Base-by-base conservation (phyloP, 2,888 invertebrate species). In the Lasioglossum oenotherae region DNA sequence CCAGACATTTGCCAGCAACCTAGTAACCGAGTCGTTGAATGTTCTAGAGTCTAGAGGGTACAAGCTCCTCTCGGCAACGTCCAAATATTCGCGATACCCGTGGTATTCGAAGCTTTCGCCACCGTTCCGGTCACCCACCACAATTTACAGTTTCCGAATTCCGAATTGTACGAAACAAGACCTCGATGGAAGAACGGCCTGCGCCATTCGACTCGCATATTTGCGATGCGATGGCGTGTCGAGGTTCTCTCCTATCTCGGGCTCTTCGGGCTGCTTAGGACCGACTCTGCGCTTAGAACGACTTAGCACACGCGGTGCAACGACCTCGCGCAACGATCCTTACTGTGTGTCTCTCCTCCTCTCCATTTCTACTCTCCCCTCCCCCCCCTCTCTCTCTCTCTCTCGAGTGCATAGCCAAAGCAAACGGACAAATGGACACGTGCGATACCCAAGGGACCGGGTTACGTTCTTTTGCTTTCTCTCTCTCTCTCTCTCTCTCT, bases 261-360 rank as follows among this genome's bases (percentile, higher is more conserved):
- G n/a, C 78, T 79, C 80, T 79, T 78, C 83, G 80, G 81, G 84
- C 88, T 83, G 86, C 88, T 88, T 91, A 91, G 88, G 86, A 87
- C 86, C 87, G 87, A 87, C 87, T 89, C 88, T 57, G 82, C 80
- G 90, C 89, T 90, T 91, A 91, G 90, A 91, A 89, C 91, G 88
- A 91, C 91, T 91, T 90, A 90, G 86, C 88, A 85, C 88, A 78
- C 86, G 74, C 90, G 82, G 91, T 89, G 90, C 91, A 91, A 91
- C 88, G 91, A 90, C 91, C 90, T 85, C 91, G 87, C 85, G 91
- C 91, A 88, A 91, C 87, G 87, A 86, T 86, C 81, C 82, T 87
- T 82, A 71, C 87, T 71, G 46, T 80, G 78, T 82, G 80, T 81
- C 67, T 74, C 38, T 78, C 76, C 64, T 53, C 71, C 78, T 82